Conservation (phyloP, 2,113 vertebrate genomes). For the Coregonus clupeaformis region DNA sequence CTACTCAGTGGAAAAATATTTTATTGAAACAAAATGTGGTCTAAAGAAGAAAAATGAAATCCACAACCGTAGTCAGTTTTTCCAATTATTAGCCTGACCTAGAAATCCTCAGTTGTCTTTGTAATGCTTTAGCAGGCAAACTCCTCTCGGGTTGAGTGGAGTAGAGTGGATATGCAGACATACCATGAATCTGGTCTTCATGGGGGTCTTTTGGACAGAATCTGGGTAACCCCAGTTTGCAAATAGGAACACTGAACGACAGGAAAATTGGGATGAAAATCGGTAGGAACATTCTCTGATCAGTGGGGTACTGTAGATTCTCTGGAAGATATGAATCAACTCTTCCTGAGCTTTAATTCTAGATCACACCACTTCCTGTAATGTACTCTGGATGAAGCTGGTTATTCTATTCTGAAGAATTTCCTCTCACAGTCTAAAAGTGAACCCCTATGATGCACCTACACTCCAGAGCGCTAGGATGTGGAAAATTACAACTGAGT, state of each 20-base stretch:
- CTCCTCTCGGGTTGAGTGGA: conserved; percentile 50
- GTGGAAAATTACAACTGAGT: conserved; percentile 1
- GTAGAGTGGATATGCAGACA: conserved; percentile 45
- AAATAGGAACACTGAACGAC: background rate
- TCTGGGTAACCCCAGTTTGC: background rate
- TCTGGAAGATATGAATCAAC: background rate
- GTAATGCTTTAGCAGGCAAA: conserved; percentile 60
- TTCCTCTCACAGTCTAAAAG: background rate
- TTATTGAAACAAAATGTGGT: conserved; percentile 55
- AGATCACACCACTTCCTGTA: background rate
- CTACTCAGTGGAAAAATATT: conserved; percentile 59
- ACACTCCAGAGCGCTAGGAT: background rate
- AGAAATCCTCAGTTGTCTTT: conserved; percentile 69
- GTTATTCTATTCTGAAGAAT: too few species aligned
- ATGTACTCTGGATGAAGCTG: too few species aligned
- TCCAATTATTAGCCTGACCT: conserved; percentile 75
- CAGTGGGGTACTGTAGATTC: background rate
- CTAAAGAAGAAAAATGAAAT: conserved; percentile 41
- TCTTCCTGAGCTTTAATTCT: background rate
- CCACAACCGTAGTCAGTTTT: conserved; percentile 66
- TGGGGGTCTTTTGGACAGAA: conserved; percentile 32
- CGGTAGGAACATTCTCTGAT: background rate
- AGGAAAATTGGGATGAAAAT: background rate
- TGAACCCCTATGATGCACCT: background rate
- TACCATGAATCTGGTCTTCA: conserved; percentile 45